phyloP scores from a whole-genome alignment of 2,888 invertebrate species.

The Smittia sp. region DNA sequence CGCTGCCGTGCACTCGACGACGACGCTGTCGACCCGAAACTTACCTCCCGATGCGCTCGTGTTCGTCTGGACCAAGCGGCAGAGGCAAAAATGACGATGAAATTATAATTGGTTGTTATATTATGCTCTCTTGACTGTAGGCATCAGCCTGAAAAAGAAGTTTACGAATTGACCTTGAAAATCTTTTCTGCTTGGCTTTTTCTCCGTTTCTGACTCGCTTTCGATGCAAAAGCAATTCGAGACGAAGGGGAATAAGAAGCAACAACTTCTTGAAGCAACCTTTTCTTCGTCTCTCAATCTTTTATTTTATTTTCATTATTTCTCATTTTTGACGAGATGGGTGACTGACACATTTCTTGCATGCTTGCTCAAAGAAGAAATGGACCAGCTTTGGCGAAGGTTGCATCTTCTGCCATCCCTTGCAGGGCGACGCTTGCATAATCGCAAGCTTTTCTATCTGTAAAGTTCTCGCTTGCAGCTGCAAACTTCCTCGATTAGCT shows the following conservation, averaged over 20 bases:
- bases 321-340: constrained; percentile 35
- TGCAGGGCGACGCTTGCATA: too few relatives aligned
- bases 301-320: too few relatives aligned
- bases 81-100: constrained; percentile 31
- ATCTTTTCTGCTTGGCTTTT: constrained; percentile 9
- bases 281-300: constrained; percentile 21
- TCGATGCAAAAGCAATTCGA: constrained; percentile 34
- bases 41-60: not conserved
- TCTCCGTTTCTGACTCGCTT: not conserved
- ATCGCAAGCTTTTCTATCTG: too few relatives aligned
- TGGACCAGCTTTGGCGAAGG: not conserved
- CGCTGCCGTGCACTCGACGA: not conserved
- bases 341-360: constrained; percentile 39
- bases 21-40: too few relatives aligned
- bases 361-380: not conserved
- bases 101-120: constrained; percentile 39
- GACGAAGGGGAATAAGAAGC: constrained; percentile 35
- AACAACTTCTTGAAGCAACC: constrained; percentile 37
- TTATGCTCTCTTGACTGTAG: constrained; percentile 12
- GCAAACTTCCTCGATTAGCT: too few relatives aligned
- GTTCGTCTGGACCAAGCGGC: not conserved
- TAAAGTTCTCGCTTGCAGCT: not conserved
- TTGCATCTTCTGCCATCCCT: too few relatives aligned
- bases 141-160: constrained; percentile 28
- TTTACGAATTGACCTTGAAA: constrained; percentile 40